Evolutionary conservation across 2,888 invertebrate species (phyloP).

Genomic region (Drosophila mimetica): DNA sequence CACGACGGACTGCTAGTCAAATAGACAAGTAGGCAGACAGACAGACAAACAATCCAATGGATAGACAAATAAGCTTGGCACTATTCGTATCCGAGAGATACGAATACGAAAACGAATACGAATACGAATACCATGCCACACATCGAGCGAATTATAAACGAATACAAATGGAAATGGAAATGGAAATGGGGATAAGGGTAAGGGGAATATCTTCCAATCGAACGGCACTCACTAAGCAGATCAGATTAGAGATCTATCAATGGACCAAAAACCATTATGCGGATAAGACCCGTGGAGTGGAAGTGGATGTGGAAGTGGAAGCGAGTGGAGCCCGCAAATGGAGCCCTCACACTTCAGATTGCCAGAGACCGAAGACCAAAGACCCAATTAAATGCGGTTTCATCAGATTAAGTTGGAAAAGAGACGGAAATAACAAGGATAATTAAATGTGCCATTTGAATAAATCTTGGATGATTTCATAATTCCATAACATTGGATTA

Average conservation of each 20-base stretch:
- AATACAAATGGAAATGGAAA: constrained; percentile 7
- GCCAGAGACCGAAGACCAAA: constrained; percentile 15
- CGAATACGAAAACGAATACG: constrained; percentile 31
- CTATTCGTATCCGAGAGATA: constrained; percentile 65
- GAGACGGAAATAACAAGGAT: constrained; percentile 12
- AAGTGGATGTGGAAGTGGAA: neutral
- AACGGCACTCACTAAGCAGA: constrained; percentile 46
- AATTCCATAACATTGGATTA: neutral
- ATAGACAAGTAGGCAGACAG: constrained; percentile 45
- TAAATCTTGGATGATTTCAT: neutral
- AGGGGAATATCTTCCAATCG: constrained; percentile 35
- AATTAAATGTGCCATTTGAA: constrained; percentile 3
- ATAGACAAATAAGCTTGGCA: constrained; percentile 69
- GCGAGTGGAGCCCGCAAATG: constrained; percentile 18
- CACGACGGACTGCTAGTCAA: constrained; percentile 40
- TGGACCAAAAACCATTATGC: constrained; percentile 42
- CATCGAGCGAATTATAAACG: constrained; percentile 22
- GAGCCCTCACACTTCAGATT: constrained; percentile 30
- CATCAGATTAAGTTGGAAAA: constrained; percentile 8
- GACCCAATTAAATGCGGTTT: constrained; percentile 26
- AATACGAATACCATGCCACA: constrained; percentile 5
- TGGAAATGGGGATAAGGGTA: neutral
- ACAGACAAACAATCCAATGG: constrained; percentile 73
- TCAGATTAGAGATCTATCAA: constrained; percentile 46
- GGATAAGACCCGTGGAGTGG: constrained; percentile 38